These are phyloP conservation scores for Aurelia aurita complex sp. Pacific DNA, from an alignment of 30 jellyfish, hydroid and myxozoan genomes.

Conservation along the genomic window DNA sequence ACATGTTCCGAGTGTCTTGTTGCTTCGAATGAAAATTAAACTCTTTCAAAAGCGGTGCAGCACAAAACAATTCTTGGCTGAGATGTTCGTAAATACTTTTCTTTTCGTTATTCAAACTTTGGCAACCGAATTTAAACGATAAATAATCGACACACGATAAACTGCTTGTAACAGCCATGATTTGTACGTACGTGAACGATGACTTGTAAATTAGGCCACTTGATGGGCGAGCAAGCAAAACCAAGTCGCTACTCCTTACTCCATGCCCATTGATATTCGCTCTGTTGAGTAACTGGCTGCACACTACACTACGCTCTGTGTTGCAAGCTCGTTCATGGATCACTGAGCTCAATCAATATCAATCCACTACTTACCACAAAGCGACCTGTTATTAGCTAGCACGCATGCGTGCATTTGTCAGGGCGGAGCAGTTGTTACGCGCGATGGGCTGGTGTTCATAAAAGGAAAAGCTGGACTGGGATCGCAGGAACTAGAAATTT, in stretches of 20 bases:
- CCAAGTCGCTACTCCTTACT: slow-evolving; percentile 3
- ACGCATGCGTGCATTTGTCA: slow-evolving; percentile 43
- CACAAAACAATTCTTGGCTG: slow-evolving; percentile 42
- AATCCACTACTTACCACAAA: slow-evolving; percentile 58
- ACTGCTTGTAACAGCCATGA: slow-evolving; percentile 55
- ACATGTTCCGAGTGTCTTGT: slow-evolving; percentile 33
- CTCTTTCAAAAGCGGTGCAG: slow-evolving; percentile 29
- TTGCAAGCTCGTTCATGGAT: slow-evolving; percentile 61
- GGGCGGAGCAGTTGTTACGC: slow-evolving; percentile 4
- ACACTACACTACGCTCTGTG: slow-evolving; percentile 70
- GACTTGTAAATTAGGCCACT: neutral
- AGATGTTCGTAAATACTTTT: slow-evolving; percentile 28
- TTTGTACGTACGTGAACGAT: neutral
- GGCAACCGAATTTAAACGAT: slow-evolving; percentile 60
- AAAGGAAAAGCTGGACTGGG: neutral
- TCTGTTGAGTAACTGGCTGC: slow-evolving; percentile 46
- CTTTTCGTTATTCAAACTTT: slow-evolving; percentile 34
- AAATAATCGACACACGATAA: slow-evolving; percentile 61
- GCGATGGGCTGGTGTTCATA: neutral
- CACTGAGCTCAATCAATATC: slow-evolving; percentile 71
- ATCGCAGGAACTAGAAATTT: neutral
- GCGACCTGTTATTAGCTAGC: slow-evolving; percentile 48
- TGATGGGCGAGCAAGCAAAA: neutral
- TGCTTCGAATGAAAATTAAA: slow-evolving; percentile 10
- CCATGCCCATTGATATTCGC: slow-evolving; percentile 53